Evolutionary conservation across 2,888 invertebrate species (phyloP), one percentile per base, ranked within the genome.

Genomic region (Orthonevra nobilis): DNA sequence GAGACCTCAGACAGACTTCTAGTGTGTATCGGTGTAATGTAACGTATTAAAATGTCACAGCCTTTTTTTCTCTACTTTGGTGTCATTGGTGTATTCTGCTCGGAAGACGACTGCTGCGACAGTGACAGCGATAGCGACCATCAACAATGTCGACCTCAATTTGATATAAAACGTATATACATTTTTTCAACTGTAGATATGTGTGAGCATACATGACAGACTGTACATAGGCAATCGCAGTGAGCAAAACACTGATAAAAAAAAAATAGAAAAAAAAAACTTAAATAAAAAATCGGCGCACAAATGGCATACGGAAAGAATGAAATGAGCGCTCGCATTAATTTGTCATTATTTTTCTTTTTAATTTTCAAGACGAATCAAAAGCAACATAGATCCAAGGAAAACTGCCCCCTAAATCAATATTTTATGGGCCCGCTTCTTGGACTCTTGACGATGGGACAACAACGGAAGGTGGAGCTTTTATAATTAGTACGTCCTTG

Each of bases 131-230:
- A 26, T 26, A 26, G 12, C 34, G 40, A 44, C 46, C 10, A 14
- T n/a, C 14, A 23, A 50, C 52, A 52, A 52, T 12, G 34, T 56
- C 63, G 64, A 72, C 64, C 72, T 77, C 77, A 77, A 64, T 77
- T 77, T 64, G 34, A n/a, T n/a, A n/a, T n/a, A n/a, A n/a, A n/a
- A n/a, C n/a, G n/a, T n/a, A n/a, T n/a, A 34, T 58, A 34, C 40
- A 50, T 34, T 19, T 58, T 69, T 36, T 52, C 38, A 34, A 60
- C 28, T 56, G 26, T 58, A 70, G 26, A 34, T 63, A 63, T 56
- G 32, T 42, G 56, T n/a, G 28, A 54, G 63, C 63, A 70, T 48
- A 40, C 46, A 56, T 36, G 30, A 28, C 23, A 52, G 17, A 34
- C 56, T 75, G 28, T 61, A 61, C 69, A 38, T 38, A 61, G 46